A percentile compares a stretch with the other conserved stretches of the same genome.
These are phyloP conservation scores for Telmatherina bonti DNA, from an alignment of 2,797 vertebrate species.

Conservation along the genomic window DNA sequence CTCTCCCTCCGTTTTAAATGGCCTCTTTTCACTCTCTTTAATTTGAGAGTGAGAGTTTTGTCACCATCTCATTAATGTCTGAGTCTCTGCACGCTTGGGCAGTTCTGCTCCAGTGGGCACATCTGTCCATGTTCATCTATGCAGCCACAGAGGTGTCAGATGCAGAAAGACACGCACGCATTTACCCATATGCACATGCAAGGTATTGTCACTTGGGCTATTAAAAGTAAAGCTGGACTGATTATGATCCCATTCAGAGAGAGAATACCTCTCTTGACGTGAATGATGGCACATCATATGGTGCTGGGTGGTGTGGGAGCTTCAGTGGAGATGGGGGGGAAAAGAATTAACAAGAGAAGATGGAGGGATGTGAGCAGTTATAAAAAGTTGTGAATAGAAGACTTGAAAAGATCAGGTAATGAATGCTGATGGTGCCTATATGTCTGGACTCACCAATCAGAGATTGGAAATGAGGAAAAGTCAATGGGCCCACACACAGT, in stretches of 20 bases:
- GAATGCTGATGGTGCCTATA: conserved; percentile 50
- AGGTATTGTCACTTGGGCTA: conserved; percentile 82
- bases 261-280: conserved; percentile 76
- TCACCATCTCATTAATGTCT: conserved; percentile 84
- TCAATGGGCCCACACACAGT: background rate
- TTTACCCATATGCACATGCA: conserved; percentile 57
- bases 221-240: conserved; percentile 82
- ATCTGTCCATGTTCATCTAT: conserved; percentile 80
- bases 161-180: conserved; percentile 63
- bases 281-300: conserved; percentile 82
- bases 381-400: conserved; percentile 54
- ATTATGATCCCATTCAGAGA: conserved; percentile 83
- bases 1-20: conserved; percentile 66
- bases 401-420: conserved; percentile 72
- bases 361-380: conserved; percentile 48
- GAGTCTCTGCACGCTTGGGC: conserved; percentile 71
- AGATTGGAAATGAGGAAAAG: conserved; percentile 11
- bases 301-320: conserved; percentile 65
- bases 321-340: conserved; percentile 42
- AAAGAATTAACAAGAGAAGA: conserved; percentile 57
- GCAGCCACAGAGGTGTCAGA: conserved; percentile 82
- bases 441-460: conserved; percentile 56
- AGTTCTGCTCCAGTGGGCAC: conserved; percentile 80
- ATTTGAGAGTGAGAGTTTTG: conserved; percentile 80
- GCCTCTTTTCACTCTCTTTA: conserved; percentile 78